Evolutionary conservation across 2,113 vertebrate species (phyloP).

Genomic region (Columbina picui): DNA sequence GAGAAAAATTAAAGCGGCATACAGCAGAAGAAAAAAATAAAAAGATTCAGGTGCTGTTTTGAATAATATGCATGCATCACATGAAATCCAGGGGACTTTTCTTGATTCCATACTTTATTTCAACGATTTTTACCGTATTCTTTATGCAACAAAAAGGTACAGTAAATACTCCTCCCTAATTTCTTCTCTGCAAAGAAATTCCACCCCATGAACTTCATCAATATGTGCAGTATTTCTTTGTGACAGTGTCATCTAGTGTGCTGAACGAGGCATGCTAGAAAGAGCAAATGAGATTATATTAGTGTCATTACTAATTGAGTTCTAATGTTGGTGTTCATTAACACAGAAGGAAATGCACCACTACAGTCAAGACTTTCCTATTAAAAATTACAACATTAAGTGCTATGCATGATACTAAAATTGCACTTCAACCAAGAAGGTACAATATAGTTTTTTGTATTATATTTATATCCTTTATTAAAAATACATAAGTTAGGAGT

Average conservation of each 20-base stretch:
- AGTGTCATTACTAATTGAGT: slow-evolving; percentile 23
- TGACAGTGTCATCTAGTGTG: slow-evolving; percentile 1
- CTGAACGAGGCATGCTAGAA: background rate
- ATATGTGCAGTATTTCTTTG: background rate
- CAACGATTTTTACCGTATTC: background rate
- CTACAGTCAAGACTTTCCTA: background rate
- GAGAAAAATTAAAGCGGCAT: background rate
- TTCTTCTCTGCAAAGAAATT: background rate
- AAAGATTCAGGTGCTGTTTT: background rate
- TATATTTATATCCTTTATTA: background rate
- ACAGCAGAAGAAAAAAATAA: background rate
- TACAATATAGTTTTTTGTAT: background rate
- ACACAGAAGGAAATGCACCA: background rate
- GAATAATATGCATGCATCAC: background rate
- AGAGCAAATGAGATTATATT: slow-evolving; percentile 10
- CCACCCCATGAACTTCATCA: background rate
- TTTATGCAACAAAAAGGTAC: background rate
- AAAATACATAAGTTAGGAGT: background rate
- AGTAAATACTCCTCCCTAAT: background rate
- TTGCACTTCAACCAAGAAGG: background rate
- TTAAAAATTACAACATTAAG: background rate
- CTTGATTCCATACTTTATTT: background rate
- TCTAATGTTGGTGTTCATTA: slow-evolving; percentile 17
- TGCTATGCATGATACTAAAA: background rate
- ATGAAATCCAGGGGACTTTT: background rate